Percentiles rank a stretch among this genome's conserved stretches.
These are phyloP conservation scores for Lasaia peninsularis DNA, from an alignment of 1,140 invertebrate genomes.

Conservation along the genomic window DNA sequence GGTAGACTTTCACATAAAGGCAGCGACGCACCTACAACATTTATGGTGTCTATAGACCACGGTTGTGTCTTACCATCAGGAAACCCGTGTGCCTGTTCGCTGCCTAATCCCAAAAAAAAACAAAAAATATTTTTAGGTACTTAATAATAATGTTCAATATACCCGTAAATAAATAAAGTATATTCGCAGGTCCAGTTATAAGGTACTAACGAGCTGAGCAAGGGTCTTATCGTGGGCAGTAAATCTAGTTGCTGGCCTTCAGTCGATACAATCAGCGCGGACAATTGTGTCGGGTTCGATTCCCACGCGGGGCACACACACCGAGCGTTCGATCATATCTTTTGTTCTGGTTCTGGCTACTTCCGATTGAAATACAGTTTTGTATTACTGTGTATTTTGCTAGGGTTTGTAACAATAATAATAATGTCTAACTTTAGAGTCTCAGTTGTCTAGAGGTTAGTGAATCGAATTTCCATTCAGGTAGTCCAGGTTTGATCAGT, in stretches of 20 bases:
- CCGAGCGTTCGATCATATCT: conserved; percentile 27
- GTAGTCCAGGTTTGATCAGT: too few species aligned
- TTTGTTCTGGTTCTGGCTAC: background rate
- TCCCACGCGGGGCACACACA: conserved; percentile 32
- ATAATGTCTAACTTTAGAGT: background rate
- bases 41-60: too few species aligned
- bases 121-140: too few species aligned
- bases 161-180: too few species aligned
- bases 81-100: too few species aligned
- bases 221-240: conserved; percentile 37
- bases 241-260: conserved; percentile 36
- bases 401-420: background rate
- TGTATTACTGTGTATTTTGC: background rate
- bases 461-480: too few species aligned
- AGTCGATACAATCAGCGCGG: conserved; percentile 32
- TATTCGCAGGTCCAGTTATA: conserved; percentile 17
- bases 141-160: too few species aligned
- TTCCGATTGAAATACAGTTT: background rate
- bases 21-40: too few species aligned
- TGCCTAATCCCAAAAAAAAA: too few species aligned
- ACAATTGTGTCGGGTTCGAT: conserved; percentile 35
- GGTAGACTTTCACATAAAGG: too few species aligned
- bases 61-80: too few species aligned
- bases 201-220: conserved; percentile 38
- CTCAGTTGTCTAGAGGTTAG: too few species aligned